Evolutionary conservation across 2,888 invertebrate species (phyloP).

Genomic region (Hedychridium roseum): DNA sequence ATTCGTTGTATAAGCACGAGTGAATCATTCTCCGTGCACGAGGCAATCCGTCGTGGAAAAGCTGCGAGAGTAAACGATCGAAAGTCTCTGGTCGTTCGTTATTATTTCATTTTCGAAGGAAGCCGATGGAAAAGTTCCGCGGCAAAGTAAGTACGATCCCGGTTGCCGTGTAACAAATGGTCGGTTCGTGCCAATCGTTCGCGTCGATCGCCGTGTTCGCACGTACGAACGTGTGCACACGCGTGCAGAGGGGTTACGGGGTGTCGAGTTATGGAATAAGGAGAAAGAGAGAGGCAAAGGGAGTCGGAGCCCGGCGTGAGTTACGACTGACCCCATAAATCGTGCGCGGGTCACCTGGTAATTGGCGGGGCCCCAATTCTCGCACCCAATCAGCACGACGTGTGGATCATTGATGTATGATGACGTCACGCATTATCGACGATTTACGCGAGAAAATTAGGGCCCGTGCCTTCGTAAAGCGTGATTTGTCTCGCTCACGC

Average conservation of each 20-base stretch:
- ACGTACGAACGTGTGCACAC: conserved; percentile 17
- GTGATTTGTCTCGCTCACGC: conserved; percentile 17
- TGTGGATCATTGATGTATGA: conserved; percentile 48
- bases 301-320: conserved; percentile 36
- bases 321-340: conserved; percentile 60
- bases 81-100: too few relatives aligned
- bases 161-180: too few relatives aligned
- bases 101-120: too few relatives aligned
- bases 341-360: conserved; percentile 50
- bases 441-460: conserved; percentile 57
- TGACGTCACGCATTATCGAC: conserved; percentile 55
- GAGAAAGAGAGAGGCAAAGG: conserved; percentile 19
- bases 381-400: conserved; percentile 57
- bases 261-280: conserved; percentile 45
- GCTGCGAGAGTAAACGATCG: too few relatives aligned
- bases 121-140: too few relatives aligned
- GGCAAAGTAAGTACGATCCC: too few relatives aligned
- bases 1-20: too few relatives aligned
- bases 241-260: conserved; percentile 36
- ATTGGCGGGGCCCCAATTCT: conserved; percentile 58
- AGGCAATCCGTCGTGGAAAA: too few relatives aligned
- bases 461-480: conserved; percentile 27
- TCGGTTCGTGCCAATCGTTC: too few relatives aligned
- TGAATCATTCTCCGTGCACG: too few relatives aligned
- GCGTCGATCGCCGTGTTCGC: not conserved